Conservation (phyloP, 2,797 vertebrate genomes). For the Cyclura pinguis region DNA sequence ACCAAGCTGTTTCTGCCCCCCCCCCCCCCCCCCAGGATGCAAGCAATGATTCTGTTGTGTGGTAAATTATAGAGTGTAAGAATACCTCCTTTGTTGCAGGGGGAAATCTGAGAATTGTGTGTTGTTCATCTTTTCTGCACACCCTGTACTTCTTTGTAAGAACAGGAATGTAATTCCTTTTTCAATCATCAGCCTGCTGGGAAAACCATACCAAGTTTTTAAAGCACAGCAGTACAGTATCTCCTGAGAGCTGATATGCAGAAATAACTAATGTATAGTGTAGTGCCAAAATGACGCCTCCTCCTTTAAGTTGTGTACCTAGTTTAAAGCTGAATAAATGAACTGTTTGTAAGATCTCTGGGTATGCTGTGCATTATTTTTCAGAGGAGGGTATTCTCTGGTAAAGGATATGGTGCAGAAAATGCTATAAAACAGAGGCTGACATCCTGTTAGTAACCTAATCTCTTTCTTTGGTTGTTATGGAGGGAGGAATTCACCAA, state of each 20-base stretch:
- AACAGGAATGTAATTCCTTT: conserved; percentile 70
- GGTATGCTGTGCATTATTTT: conserved; percentile 4
- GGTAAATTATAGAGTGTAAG: conserved; percentile 63
- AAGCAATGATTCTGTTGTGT: conserved; percentile 64
- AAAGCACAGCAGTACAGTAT: conserved; percentile 76
- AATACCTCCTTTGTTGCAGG: conserved; percentile 56
- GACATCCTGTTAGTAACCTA: not conserved
- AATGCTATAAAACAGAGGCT: not conserved
- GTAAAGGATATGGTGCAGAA: not conserved
- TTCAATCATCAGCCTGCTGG: conserved; percentile 66
- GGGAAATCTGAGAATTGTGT: conserved; percentile 61
- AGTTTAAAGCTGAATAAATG: conserved; percentile 89
- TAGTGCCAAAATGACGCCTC: conserved; percentile 89
- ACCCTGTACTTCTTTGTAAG: conserved; percentile 62
- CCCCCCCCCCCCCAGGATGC: conserved; percentile 58
- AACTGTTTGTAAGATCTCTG: conserved; percentile 86
- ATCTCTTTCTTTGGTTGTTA: not conserved
- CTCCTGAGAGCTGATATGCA: conserved; percentile 70
- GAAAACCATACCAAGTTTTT: conserved; percentile 60
- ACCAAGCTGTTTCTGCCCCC: conserved; percentile 62
- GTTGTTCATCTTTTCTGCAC: conserved; percentile 65
- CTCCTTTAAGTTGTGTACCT: conserved; percentile 84
- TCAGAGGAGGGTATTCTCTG: not conserved
- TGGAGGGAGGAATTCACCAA: no score
- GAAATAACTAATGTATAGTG: conserved; percentile 83